Base-by-base conservation (phyloP, 30 jellyfish, hydroid and myxozoan species). In the Aurelia coerulea region DNA sequence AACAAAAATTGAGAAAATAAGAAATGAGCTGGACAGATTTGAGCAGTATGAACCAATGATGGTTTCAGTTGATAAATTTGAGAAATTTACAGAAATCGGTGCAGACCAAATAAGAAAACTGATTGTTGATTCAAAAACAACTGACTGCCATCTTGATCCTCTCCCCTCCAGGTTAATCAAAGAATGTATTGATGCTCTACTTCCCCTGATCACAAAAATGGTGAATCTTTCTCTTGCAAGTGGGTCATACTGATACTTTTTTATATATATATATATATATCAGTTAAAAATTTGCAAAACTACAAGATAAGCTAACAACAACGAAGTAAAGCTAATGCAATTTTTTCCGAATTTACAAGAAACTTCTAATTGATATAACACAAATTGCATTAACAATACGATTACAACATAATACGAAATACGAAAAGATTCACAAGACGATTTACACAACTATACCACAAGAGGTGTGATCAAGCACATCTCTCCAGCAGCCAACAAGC, bases 101-200 rank as follows among this genome's bases (percentile, higher is more conserved):
- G 75, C 75, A 65, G 75, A 65, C 41, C 75, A 65, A 65, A n/a
- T 65, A 9, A 65, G 75, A 65, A 65, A 31, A 65, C 41, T 65
- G 39, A 65, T 65, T 16, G 41, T 65, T n/a, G 75, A 65, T 65
- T n/a, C 75, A 65, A 65, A 65, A 65, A 65, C 75, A 65, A 65
- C 75, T 16, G 75, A 65, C 16, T 65, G 75, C 75, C 41, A 31
- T 65, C 31, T 65, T 23, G 49, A 37, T 37, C 49, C 49, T 37
- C 5, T 37, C 49, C 49, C 49, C 49, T 2, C 69, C 23, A 23
- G 32, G 23, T 23, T 16, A 60, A 5, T 60, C 31, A 60, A 23
- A 60, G 32, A 23, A 60, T 60, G 4, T 23, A 60, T 60, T 16
- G 32, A 16, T 17, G 69, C 49, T 37, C 5, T 37, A 37, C 49